These are phyloP conservation scores for Cryptotermes secundus DNA, from an alignment of 1,140 invertebrate species.

Conservation along the genomic window DNA sequence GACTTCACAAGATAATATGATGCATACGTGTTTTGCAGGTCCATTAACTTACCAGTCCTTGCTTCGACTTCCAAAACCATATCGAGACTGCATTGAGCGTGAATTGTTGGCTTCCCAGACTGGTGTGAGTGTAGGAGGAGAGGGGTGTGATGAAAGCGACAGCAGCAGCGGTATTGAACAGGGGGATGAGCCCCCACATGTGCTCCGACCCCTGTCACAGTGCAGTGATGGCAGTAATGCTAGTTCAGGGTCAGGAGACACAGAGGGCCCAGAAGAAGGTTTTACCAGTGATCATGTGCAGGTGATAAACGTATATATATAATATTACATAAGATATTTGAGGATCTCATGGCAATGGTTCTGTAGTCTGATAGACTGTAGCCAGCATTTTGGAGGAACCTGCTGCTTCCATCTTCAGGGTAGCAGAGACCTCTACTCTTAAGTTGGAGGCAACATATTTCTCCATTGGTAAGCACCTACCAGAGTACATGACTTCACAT, in stretches of 20 bases:
- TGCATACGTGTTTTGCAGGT: slow-evolving; percentile 54
- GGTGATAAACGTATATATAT: too few relatives aligned
- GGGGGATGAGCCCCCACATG: slow-evolving; percentile 46
- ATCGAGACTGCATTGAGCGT: slow-evolving; percentile 50
- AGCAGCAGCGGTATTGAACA: slow-evolving; percentile 55
- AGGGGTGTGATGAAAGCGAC: slow-evolving; percentile 40
- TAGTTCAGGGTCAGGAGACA: slow-evolving; percentile 59
- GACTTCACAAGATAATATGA: too few relatives aligned
- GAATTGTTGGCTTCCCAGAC: slow-evolving; percentile 29
- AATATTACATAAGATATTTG: too few relatives aligned
- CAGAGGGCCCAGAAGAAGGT: slow-evolving; percentile 67
- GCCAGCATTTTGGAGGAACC: too few relatives aligned
- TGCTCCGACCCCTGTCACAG: slow-evolving; percentile 25
- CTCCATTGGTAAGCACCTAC: too few relatives aligned
- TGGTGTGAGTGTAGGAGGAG: not conserved
- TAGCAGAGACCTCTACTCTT: too few relatives aligned
- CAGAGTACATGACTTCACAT: too few relatives aligned
- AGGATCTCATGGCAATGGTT: too few relatives aligned
- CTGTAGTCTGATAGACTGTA: too few relatives aligned
- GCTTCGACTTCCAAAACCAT: slow-evolving; percentile 74
- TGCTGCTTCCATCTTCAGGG: too few relatives aligned
- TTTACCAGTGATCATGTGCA: slow-evolving; percentile 37
- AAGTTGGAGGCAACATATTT: too few relatives aligned
- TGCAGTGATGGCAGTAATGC: slow-evolving; percentile 20
- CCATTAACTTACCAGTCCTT: slow-evolving; percentile 83